Conservation (phyloP, 35 echinoderm and acorn worm genomes). For the Acanthaster planci region DNA sequence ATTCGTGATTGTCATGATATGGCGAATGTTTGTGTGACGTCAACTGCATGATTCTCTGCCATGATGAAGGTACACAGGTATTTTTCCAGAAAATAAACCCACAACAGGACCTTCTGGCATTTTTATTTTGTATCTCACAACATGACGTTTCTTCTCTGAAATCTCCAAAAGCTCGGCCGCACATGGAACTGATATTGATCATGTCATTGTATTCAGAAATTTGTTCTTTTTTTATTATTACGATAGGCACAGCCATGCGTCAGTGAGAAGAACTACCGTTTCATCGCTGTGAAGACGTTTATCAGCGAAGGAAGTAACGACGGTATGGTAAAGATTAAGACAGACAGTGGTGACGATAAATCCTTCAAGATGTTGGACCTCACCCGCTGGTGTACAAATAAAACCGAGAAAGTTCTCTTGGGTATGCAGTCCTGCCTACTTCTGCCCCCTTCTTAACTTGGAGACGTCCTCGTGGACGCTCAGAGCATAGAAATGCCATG, state of each 20-base stretch:
- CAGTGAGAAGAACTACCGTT: neutral
- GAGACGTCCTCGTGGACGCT: too few relatives aligned
- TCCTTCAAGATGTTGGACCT: neutral
- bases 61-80: too few relatives aligned
- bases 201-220: neutral
- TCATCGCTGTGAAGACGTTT: neutral
- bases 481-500: too few relatives aligned
- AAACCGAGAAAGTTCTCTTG: neutral
- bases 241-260: constrained; percentile 3
- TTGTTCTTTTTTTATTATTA: neutral
- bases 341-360: neutral
- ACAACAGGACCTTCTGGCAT: too few relatives aligned
- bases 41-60: too few relatives aligned
- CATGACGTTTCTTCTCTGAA: too few relatives aligned
- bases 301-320: neutral
- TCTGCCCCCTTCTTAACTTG: neutral
- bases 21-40: too few relatives aligned
- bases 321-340: neutral
- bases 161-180: too few relatives aligned
- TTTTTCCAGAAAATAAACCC: too few relatives aligned
- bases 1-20: too few relatives aligned
- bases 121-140: too few relatives aligned
- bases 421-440: neutral
- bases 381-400: constrained; percentile 8
- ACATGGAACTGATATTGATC: too few relatives aligned